Evolutionary conservation across 2,888 invertebrate genomes (phyloP), one percentile per base, ranked within the genome.

Genomic region (Ophion slaviceki): DNA sequence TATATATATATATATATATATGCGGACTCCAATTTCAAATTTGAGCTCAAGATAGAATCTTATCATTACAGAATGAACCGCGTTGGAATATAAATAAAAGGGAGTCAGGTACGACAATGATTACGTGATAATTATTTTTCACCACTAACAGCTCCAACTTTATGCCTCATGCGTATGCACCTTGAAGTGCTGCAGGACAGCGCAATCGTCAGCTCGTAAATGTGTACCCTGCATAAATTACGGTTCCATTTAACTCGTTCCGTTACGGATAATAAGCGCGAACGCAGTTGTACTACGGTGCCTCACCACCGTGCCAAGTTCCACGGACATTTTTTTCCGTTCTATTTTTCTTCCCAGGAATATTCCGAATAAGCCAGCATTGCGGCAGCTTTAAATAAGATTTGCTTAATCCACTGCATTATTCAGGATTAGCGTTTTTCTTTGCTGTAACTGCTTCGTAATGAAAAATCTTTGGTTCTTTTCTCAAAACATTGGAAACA

Each of bases 151-250:
- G 64, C n/a, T 45, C 32, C 32, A 14, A 24, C 77, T 47, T 57
- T 66, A 66, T 66, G 28, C 36, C 32, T 67, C 57, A 61, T 78
- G 45, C 78, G 45, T 61, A 75, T 72, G 62, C 64, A 76, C 32
- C 53, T 70, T 76, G 74, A 61, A 70, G 59, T 61, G 45, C 20
- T 5, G 40, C 45, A n/a, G 20, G 57, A 5, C 36, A 14, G 32
- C 20, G 66, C 53, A 5, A 77, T 77, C 66, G 67, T 59, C 59
- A 61, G 68, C 61, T 62, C n/a, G 76, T 57, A 70, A 76, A 82
- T 76, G 64, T 76, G 64, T 5, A 53, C 10, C 28, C 45, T 40
- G 57, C 61, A 70, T 71, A 36, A 70, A 76, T 70, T 47, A 70
- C 47, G n/a, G 24, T 62, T 57, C 47, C 45, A 76, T 61, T 64